Percentiles rank a stretch among this genome's conserved stretches.
Evolutionary conservation across 2,888 invertebrate species (phyloP).

Genomic region (Ellobium chinense): DNA sequence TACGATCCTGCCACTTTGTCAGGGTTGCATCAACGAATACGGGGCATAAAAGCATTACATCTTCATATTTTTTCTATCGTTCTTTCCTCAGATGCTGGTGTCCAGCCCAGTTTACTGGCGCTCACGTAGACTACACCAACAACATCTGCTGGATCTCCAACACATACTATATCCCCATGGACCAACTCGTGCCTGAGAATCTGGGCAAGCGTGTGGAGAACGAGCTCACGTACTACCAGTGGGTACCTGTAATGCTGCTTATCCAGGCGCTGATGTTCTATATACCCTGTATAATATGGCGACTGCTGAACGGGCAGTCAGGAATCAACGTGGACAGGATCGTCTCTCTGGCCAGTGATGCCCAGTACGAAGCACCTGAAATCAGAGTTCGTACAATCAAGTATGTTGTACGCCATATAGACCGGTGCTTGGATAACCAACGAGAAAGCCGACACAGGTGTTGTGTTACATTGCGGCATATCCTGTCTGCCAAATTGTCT

Average conservation of each 20-base stretch:
- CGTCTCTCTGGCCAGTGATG: slow-evolving; percentile 76
- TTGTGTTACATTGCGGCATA: slow-evolving; percentile 72
- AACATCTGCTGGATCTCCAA: slow-evolving; percentile 81
- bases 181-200: slow-evolving; percentile 55
- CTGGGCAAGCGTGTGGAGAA: slow-evolving; percentile 53
- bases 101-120: slow-evolving; percentile 78
- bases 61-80: background rate
- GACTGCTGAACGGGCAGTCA: slow-evolving; percentile 79
- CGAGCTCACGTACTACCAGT: slow-evolving; percentile 78
- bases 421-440: slow-evolving; percentile 79
- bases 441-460: slow-evolving; percentile 73
- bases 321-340: slow-evolving; percentile 80
- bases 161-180: slow-evolving; percentile 79
- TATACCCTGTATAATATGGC: slow-evolving; percentile 80
- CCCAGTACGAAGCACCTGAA: slow-evolving; percentile 80
- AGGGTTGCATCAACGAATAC: no score
- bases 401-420: slow-evolving; percentile 80
- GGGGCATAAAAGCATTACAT: no score
- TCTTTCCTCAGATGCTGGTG: slow-evolving; percentile 36
- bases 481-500: slow-evolving; percentile 73
- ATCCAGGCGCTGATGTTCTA: slow-evolving; percentile 81
- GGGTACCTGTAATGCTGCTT: slow-evolving; percentile 79
- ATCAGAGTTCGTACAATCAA: slow-evolving; percentile 79
- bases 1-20: no score
- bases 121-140: slow-evolving; percentile 81